Conservation (phyloP, 2,888 invertebrate genomes). For the Arenicola marina region DNA sequence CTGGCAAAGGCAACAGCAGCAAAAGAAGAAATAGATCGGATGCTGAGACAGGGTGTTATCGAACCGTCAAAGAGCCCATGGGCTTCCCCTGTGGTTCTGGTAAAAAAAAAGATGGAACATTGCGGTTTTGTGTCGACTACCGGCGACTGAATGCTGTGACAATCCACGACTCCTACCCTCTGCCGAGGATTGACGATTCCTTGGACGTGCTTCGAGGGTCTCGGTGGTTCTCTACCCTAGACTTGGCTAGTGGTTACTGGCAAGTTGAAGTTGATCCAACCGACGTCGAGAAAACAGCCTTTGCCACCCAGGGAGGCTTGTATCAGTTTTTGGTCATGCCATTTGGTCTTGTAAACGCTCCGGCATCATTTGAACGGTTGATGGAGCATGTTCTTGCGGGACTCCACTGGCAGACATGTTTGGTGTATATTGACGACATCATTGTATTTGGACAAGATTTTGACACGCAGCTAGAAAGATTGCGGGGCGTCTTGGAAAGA, state of each 20-base stretch:
- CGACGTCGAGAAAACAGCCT: not conserved
- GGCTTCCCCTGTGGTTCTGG: slow-evolving; percentile 17
- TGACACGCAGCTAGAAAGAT: slow-evolving; percentile 24
- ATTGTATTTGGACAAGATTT: not conserved
- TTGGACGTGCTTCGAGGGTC: not conserved
- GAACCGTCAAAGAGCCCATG: slow-evolving; percentile 13
- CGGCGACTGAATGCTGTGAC: not conserved
- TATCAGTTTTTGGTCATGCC: slow-evolving; percentile 3
- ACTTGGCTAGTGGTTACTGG: not conserved
- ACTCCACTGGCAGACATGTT: not conserved
- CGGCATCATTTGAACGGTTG: slow-evolving; percentile 5
- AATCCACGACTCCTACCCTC: not conserved
- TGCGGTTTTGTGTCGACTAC: too few relatives aligned
- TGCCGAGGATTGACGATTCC: too few relatives aligned
- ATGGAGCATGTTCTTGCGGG: slow-evolving; percentile 1
- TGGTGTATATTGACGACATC: slow-evolving; percentile 13
- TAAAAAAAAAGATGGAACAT: too few relatives aligned
- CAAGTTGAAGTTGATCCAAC: not conserved
- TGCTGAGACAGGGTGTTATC: slow-evolving; percentile 10
- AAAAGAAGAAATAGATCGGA: not conserved
- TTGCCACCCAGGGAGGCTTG: not conserved
- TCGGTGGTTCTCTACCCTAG: not conserved
- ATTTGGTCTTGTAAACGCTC: not conserved
- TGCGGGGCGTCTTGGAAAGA: slow-evolving; percentile 23
- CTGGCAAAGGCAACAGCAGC: not conserved